Evolutionary conservation across 2,113 vertebrate species (phyloP), one percentile per base, ranked within the genome.

Genomic region (Boulengeromyrus knoepffleri): DNA sequence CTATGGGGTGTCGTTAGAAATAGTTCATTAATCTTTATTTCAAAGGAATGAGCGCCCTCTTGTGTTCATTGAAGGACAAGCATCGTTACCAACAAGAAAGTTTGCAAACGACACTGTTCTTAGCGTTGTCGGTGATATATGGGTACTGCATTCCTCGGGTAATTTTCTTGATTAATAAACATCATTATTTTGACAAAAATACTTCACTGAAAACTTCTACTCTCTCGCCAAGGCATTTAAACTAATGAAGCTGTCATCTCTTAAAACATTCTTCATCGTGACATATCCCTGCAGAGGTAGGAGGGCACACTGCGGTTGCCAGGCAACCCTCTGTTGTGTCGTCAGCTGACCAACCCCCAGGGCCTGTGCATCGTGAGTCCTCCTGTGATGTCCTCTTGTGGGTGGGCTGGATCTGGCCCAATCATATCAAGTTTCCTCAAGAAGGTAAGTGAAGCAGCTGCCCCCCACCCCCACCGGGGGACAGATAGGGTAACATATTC

Each of bases 21-120:
- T 80, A 80, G 74, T 80, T 85, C 39, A 47, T 85, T 85, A 46
- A 42, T 42, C 17, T 88, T 45, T 62, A 88, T 88, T 88, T 88
- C 24, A 42, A 66, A 45, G 52, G 15, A n/a, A 21, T n/a, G 52
- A 66, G 52, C 87, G 52, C 53, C 87, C 87, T 88, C 87, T 66
- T 24, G 87, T 45, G 87, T 88, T 5, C 36, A 88, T 19, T 62
- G 17, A 24, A 50, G 19, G 36, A 45, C 58, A 36, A 58, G 87
- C 87, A 66, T 42, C 24, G 2, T 52, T 21, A 45, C 27, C 31
- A 3, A 24, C 21, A 85, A 50, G 85, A 87, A 87, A 80, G 36
- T 19, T 87, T 36, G 21, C 46, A 52, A 80, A 80, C n/a, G 8
- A 27, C 47, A n/a, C 49, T 45, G 56, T 53, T 50, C 19, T 36